A percentile compares a stretch with the other conserved stretches of the same genome.
Evolutionary conservation across 1,140 invertebrate species (phyloP).

Genomic region (Dendroctonus valens): DNA sequence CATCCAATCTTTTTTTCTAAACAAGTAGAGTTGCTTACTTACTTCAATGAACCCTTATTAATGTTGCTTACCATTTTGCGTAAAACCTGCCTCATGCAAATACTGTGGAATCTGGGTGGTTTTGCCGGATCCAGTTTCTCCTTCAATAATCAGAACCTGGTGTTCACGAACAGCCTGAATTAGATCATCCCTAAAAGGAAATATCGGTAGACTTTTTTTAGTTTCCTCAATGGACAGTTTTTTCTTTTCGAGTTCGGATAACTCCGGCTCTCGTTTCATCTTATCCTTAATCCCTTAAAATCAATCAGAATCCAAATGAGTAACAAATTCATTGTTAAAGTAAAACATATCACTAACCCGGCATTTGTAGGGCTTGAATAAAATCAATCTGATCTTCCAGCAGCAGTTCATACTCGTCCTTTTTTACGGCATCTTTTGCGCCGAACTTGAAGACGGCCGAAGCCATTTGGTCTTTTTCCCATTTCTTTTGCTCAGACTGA

Average conservation of each 20-base stretch:
- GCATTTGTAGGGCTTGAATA: conserved; percentile 87
- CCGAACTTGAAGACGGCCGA: conserved; percentile 93
- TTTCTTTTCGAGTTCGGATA: conserved; percentile 71
- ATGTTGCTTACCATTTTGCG: conserved; percentile 67
- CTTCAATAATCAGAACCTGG: conserved; percentile 92
- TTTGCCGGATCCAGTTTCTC: conserved; percentile 97
- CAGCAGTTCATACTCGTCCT: conserved; percentile 90
- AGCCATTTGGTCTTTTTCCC: conserved; percentile 97
- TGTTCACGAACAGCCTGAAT: conserved; percentile 85
- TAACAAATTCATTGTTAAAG: no score
- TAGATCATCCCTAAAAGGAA: conserved; percentile 86
- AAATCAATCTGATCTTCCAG: conserved; percentile 98
- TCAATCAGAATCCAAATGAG: background rate
- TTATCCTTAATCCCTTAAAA: conserved; percentile 40
- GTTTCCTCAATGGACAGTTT: conserved; percentile 89
- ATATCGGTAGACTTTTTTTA: conserved; percentile 91
- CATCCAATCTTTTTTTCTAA: conserved; percentile 77
- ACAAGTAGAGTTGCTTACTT: no score
- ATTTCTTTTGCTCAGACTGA: conserved; percentile 93
- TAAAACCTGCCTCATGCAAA: conserved; percentile 88
- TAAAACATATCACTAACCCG: conserved; percentile 59
- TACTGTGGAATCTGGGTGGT: conserved; percentile 99
- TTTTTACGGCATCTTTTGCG: conserved; percentile 74
- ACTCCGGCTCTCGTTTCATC: conserved; percentile 52
- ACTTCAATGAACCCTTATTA: no score